These are phyloP conservation scores for Chelidonichthys spinosus DNA, from an alignment of 2,797 vertebrate genomes.

Conservation along the genomic window DNA sequence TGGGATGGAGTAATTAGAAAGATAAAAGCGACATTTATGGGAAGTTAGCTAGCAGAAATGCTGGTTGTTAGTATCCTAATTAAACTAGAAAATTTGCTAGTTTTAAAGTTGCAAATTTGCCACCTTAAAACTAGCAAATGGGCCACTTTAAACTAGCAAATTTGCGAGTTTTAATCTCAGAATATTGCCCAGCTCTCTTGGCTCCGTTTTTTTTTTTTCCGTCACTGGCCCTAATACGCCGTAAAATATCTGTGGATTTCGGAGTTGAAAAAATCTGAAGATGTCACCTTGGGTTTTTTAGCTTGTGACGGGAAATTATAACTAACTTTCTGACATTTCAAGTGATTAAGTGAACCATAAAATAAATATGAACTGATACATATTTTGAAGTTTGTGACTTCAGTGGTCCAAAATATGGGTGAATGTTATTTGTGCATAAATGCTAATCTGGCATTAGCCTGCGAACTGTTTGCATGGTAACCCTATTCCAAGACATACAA, in stretches of 20 bases:
- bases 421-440: not conserved
- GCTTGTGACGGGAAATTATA: not conserved
- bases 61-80: too few species aligned
- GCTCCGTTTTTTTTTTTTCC: too few species aligned
- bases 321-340: not conserved
- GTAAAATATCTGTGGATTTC: not conserved
- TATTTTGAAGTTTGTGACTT: not conserved
- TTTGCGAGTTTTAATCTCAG: too few species aligned
- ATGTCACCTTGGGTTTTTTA: not conserved
- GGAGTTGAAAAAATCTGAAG: not conserved
- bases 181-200: too few species aligned
- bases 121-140: too few species aligned
- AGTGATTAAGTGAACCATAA: not conserved
- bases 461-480: not conserved
- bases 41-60: too few species aligned
- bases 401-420: not conserved
- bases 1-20: too few species aligned
- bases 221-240: too few species aligned
- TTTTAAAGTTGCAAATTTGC: too few species aligned
- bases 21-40: too few species aligned
- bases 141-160: too few species aligned
- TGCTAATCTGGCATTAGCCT: not conserved
- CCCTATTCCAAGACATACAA: not conserved
- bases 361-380: not conserved
- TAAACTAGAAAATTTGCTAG: too few species aligned